Evolutionary conservation across 2,888 invertebrate species (phyloP), one percentile per base, ranked within the genome.

Genomic region (Drosophila limbata): DNA sequence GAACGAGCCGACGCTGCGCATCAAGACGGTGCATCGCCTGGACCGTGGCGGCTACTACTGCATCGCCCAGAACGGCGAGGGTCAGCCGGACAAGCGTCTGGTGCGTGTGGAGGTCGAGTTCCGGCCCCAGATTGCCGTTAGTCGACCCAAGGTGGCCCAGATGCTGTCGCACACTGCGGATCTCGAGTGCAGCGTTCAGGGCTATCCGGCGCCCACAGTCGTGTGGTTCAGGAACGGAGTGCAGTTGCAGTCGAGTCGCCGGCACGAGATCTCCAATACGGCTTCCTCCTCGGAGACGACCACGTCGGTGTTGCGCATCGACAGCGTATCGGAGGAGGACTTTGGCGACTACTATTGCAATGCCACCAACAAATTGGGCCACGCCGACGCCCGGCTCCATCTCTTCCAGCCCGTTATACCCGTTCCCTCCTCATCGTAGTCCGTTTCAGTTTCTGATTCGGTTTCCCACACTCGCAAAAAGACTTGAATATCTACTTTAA

Each of bases 41-140:
- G 93, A 93, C 73, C 91, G 92, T 8, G 92, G 92, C 4, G 90
- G 88, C 1, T 93, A 93, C 73, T 91, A 90, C 63, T 93, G 92
- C 73, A 87, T 92, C 51, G 92, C 92, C 15, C 87, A 89, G 53
- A 93, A 93, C 73, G 91, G 91, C 9, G 91, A 92, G 39, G 92
- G 93, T 2, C 77, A 88, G 48, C 90, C 92, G 5, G 92, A 91
- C 50, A 83, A 83, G 42, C 88, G 91, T n/a, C 59, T 90, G 47
- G 77, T 93, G 42, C 88, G 89, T 2, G 77, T 93, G 2, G 93
- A 93, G 48, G 92, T 93, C 6, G 92, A 92, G 77, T 93, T 93
- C 64, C 89, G 89, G 0, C 92, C 92, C 0, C 88, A 91, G 62
- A 92, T 93, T n/a, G 83, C 90, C 4, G 89, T 91, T 6, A 79